Evolutionary conservation across 2,797 vertebrate genomes (phyloP), one percentile per base, ranked within the genome.

Genomic region (Cuniculus paca): DNA sequence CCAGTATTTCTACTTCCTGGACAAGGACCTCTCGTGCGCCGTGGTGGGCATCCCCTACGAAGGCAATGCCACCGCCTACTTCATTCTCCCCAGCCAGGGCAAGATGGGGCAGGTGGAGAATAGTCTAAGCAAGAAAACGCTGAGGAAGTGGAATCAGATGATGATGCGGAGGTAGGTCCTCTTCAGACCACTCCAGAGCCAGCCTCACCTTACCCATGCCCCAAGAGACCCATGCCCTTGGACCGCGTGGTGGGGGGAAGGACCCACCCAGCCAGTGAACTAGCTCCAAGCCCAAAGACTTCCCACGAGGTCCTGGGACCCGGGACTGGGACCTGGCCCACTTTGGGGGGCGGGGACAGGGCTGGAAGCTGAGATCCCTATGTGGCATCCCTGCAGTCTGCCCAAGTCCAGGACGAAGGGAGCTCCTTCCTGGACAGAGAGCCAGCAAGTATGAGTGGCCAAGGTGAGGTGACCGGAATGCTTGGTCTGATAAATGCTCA

Each of bases 91-190:
- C 28, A 0, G 0, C 0, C 42, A 92, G 61, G 97, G 90, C 42
- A 80, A 26, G 77, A 95, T 97, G 97, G 48, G 28, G 17, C 89
- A 94, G 61, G 63, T 94, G 77, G 97, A 97, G 77, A 92, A 52
- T 0, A 52, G 75, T 0, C 88, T 98, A 78, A 84, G 28, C 0
- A 48, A 16, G n/a, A 48, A 48, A 34, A 90, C 13, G 0, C 22
- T 97, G 48, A 83, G 3, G 85, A 93, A 80, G 52, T 98, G 97
- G 97, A 24, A 95, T 11, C 75, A 5, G 48, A 60, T 20, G 42
- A 0, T 36, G 52, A 94, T 7, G 5, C 96, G 90, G 78, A 97
- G 97, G 97, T 97, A 95, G 97, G 97, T 97, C 95, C 19, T 17
- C 24, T 31, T 24, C 54, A 6, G 31, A 3, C 3, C 0, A 4